Conservation (phyloP, 2,113 vertebrate species). For the Blennius ocellaris region DNA sequence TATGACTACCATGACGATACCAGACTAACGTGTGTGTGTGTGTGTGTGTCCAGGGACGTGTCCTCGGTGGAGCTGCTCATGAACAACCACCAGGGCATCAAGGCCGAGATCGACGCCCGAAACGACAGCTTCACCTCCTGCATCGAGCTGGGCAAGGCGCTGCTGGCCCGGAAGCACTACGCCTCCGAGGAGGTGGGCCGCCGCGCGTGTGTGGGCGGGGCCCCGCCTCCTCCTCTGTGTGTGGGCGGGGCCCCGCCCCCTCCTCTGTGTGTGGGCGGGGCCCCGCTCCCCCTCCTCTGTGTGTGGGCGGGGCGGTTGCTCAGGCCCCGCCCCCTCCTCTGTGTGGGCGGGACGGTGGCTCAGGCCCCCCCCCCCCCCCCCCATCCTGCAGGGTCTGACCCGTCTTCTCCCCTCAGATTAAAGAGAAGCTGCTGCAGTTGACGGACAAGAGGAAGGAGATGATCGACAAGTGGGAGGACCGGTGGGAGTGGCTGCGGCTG, state of each 20-base stretch:
- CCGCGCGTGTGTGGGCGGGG: no score
- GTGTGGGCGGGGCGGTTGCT: no score
- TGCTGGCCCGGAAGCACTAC: slow-evolving; percentile 97
- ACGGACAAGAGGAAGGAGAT: slow-evolving; percentile 97
- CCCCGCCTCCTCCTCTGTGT: no score
- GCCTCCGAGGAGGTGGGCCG: slow-evolving; percentile 93
- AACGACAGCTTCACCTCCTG: slow-evolving; percentile 98
- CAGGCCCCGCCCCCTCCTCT: no score
- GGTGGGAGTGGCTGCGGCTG: slow-evolving; percentile 96
- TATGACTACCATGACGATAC: no score
- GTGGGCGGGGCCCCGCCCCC: no score
- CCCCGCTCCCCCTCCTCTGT: no score
- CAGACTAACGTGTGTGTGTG: neutral
- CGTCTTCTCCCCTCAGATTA: slow-evolving; percentile 83
- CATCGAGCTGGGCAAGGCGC: slow-evolving; percentile 97
- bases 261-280: no score
- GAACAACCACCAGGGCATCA: slow-evolving; percentile 99
- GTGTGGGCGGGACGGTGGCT: no score
- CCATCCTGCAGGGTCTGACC: no score
- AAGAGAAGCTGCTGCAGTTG: slow-evolving; percentile 93
- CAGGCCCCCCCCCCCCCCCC: no score
- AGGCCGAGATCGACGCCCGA: slow-evolving; percentile 98
- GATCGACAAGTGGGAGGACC: slow-evolving; percentile 97
- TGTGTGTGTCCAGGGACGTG: slow-evolving; percentile 87
- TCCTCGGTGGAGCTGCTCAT: slow-evolving; percentile 98